A percentile compares a stretch with the other conserved stretches of the same genome.
These are phyloP conservation scores for Stigmatopora argus DNA, from an alignment of 2,113 vertebrate genomes.

Conservation along the genomic window DNA sequence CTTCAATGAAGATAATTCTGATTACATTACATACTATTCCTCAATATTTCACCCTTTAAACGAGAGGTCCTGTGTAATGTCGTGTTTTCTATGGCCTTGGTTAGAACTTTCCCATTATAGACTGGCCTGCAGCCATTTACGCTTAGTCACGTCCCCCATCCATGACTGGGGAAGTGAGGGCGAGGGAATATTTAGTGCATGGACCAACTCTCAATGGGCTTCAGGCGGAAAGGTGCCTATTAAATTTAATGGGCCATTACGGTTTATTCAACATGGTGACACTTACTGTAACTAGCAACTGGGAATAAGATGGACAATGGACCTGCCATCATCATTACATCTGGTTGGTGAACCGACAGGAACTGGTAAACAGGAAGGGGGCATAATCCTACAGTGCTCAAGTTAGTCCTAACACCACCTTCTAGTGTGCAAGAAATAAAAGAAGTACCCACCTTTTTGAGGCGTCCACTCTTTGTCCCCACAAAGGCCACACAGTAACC, in stretches of 20 bases:
- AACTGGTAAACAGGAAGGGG: conserved; percentile 51
- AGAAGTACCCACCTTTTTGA: conserved; percentile 85
- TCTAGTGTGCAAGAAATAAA: background rate
- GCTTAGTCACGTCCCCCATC: conserved; percentile 14
- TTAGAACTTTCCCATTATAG: conserved; percentile 46
- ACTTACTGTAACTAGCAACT: conserved; percentile 37
- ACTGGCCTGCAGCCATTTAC: conserved; percentile 35
- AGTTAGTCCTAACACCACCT: background rate
- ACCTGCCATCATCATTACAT: conserved; percentile 26
- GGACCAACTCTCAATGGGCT: conserved; percentile 26
- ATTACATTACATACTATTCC: background rate
- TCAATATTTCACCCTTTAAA: conserved; percentile 18
- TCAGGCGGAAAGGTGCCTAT: conserved; percentile 53
- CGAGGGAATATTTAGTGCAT: conserved; percentile 14
- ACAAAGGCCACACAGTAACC: conserved; percentile 94
- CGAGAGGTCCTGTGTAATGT: conserved; percentile 20
- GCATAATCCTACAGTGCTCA: conserved; percentile 34
- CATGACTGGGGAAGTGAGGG: conserved; percentile 4
- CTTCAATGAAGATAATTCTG: background rate
- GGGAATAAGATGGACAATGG: conserved; percentile 45
- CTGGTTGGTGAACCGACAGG: conserved; percentile 35
- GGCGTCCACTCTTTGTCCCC: conserved; percentile 89
- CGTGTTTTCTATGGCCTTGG: conserved; percentile 25
- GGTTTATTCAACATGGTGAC: conserved; percentile 44
- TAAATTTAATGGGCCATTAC: conserved; percentile 60